Percentiles rank a stretch among this genome's conserved stretches.
These are phyloP conservation scores for Villa cingulata DNA, from an alignment of 2,888 invertebrate genomes.

Conservation along the genomic window DNA sequence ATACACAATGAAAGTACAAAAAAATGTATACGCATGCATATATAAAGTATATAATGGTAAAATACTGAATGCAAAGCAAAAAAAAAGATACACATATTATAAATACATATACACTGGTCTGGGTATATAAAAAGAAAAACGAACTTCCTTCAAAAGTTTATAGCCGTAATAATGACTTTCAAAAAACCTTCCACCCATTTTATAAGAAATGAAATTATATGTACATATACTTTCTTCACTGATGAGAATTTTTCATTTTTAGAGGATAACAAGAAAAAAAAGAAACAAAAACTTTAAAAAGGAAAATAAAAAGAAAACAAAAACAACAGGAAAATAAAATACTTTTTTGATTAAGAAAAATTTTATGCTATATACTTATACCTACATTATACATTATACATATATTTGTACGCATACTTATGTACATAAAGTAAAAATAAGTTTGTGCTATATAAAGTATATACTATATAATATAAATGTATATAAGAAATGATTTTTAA, in stretches of 20 bases:
- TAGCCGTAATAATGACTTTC: constrained; percentile 5
- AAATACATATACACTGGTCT: no score
- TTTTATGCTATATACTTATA: no score
- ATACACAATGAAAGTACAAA: not conserved
- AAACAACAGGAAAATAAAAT: not conserved
- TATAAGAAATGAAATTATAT: not conserved
- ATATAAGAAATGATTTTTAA: not conserved
- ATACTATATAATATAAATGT: no score
- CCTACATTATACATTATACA: no score
- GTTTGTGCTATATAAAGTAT: no score
- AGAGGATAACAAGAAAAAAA: not conserved
- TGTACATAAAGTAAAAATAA: no score
- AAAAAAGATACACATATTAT: not conserved
- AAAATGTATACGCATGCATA: not conserved
- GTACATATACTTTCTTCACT: not conserved
- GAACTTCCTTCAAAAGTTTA: constrained; percentile 3
- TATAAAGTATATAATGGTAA: not conserved
- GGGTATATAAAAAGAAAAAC: constrained; percentile 1
- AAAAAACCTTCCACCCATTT: not conserved
- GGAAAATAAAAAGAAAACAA: not conserved
- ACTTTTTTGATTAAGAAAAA: not conserved
- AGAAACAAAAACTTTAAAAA: not conserved
- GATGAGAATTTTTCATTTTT: not conserved
- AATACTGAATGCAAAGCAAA: not conserved
- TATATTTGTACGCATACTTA: no score